A percentile compares a stretch with the other conserved stretches of the same genome.
Conservation (phyloP, 2,113 vertebrate genomes). For the Lagopus muta region DNA sequence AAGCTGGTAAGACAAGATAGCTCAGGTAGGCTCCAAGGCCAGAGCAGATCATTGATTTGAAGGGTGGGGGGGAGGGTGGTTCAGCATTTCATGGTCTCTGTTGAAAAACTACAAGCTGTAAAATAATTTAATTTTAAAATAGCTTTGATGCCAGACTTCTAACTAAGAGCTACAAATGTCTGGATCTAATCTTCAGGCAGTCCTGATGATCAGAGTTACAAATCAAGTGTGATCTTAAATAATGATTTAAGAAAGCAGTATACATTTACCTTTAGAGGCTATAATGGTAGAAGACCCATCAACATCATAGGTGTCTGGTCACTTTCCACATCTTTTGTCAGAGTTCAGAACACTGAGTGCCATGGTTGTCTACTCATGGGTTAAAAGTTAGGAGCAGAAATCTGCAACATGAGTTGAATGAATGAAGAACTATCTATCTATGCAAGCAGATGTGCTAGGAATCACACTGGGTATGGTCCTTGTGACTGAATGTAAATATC, state of each 20-base stretch:
- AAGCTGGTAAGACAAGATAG: background rate
- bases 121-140: background rate
- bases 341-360: accelerated
- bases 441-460: background rate
- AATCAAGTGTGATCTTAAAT: background rate
- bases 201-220: background rate
- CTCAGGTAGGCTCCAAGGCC: background rate
- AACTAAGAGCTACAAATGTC: background rate
- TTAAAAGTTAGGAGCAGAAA: background rate
- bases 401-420: background rate
- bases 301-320: background rate
- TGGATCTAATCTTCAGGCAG: background rate
- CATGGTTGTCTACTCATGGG: accelerated
- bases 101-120: background rate
- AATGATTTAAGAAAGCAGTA: background rate
- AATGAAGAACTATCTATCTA: background rate
- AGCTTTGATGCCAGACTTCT: background rate
- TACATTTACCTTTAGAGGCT: background rate
- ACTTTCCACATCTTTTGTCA: background rate
- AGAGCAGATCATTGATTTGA: background rate
- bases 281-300: accelerated
- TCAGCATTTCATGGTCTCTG: background rate
- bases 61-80: background rate
- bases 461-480: background rate
- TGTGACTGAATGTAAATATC: background rate